These are phyloP conservation scores for Fukomys damarensis DNA, from an alignment of 2,113 vertebrate species.

Conservation along the genomic window DNA sequence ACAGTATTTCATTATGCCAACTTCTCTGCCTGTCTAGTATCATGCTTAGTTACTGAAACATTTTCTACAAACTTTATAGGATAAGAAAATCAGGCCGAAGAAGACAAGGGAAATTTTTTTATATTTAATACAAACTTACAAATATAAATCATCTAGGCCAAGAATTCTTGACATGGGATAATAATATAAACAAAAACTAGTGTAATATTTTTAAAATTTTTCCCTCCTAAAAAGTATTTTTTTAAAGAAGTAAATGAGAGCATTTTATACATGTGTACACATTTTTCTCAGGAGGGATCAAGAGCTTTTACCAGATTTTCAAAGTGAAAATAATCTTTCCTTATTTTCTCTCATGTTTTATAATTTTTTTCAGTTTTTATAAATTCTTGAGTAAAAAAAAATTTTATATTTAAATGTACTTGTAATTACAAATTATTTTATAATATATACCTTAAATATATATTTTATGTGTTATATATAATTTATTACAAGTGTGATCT, in stretches of 20 bases:
- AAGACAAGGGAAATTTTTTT: neutral
- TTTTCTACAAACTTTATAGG: neutral
- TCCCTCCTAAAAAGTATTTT: neutral
- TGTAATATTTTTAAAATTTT: neutral
- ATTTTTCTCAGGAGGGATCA: neutral
- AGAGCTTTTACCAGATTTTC: neutral
- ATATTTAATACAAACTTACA: conserved; percentile 35
- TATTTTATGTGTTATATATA: neutral
- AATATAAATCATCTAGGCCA: neutral
- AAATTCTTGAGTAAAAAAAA: neutral
- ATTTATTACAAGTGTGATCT: neutral
- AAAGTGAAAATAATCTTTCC: neutral
- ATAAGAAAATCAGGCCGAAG: neutral
- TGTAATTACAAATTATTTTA: neutral
- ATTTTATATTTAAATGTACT: neutral
- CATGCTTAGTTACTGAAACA: neutral
- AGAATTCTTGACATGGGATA: neutral
- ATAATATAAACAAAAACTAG: neutral
- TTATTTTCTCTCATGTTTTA: neutral
- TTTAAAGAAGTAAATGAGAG: neutral
- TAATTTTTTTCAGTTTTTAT: neutral
- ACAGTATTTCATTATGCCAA: neutral
- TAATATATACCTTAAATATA: neutral
- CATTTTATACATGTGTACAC: neutral
- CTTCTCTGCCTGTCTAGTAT: neutral